phyloP scores from a whole-genome alignment of 2,113 vertebrate genomes.

The Camelus dromedarius region DNA sequence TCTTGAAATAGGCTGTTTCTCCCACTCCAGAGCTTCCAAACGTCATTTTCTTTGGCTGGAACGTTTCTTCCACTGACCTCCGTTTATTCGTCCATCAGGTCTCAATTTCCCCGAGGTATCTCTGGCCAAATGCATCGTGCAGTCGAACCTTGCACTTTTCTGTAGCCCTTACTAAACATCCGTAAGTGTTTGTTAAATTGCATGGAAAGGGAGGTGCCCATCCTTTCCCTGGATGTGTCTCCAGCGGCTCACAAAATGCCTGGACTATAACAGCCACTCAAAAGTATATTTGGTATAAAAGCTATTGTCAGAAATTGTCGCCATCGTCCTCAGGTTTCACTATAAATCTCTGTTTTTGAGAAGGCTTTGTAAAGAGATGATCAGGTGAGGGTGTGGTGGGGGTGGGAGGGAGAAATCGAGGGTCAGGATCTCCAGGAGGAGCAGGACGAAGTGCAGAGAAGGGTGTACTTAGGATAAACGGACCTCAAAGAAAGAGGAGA shows the following conservation, averaged over 20 bases:
- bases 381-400: not conserved
- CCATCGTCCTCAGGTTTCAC: not conserved
- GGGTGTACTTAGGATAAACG: not conserved
- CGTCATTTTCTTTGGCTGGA: not conserved
- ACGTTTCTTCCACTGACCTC: not conserved
- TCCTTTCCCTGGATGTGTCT: not conserved
- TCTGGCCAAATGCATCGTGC: conserved; percentile 2
- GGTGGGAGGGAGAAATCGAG: not conserved
- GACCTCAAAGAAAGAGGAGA: not conserved
- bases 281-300: not conserved
- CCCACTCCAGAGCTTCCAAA: not conserved
- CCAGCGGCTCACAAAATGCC: not conserved
- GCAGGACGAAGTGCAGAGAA: not conserved
- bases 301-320: not conserved
- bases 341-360: not conserved
- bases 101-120: not conserved
- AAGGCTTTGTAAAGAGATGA: not conserved
- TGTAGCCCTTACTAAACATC: not conserved
- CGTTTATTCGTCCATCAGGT: not conserved
- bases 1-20: conserved; percentile 26
- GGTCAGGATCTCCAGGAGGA: not conserved
- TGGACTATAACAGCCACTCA: not conserved
- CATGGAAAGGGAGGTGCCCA: not conserved
- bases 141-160: not conserved
- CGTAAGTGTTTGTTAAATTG: not conserved